Percentiles rank a stretch among this genome's conserved stretches.
These are phyloP conservation scores for Holothuria glaberrima DNA, from an alignment of 35 echinoderm and acorn worm species.

Conservation along the genomic window DNA sequence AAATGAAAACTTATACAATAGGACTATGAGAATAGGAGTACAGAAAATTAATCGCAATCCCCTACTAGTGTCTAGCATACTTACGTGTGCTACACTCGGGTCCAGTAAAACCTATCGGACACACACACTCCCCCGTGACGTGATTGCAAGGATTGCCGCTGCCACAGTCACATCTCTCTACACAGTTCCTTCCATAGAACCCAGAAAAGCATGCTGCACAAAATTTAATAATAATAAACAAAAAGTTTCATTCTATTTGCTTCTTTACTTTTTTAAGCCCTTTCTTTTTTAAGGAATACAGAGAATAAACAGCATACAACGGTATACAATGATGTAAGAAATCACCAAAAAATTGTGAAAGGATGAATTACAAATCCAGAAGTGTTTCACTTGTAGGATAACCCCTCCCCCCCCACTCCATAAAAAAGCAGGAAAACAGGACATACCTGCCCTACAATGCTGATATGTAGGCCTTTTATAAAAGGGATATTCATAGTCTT, in stretches of 20 bases:
- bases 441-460: neutral
- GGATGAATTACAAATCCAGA: no score
- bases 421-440: neutral
- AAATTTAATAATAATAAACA: neutral
- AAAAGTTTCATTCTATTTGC: no score
- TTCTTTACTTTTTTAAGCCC: no score
- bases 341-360: no score
- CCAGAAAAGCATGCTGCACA: constrained; percentile 72
- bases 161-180: constrained; percentile 73
- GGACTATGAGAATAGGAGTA: no score
- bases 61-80: constrained; percentile 14
- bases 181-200: constrained; percentile 73
- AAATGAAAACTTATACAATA: no score
- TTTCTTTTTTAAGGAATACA: no score
- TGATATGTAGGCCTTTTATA: neutral
- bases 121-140: constrained; percentile 86
- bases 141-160: constrained; percentile 81
- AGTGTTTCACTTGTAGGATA: no score
- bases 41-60: no score
- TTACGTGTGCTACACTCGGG: constrained; percentile 85
- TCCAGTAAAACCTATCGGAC: constrained; percentile 84
- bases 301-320: no score
- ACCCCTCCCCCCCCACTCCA: no score
- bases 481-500: neutral
- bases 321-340: no score